Conservation (phyloP, 2,113 vertebrate species). For the Cryptotis parvus region DNA sequence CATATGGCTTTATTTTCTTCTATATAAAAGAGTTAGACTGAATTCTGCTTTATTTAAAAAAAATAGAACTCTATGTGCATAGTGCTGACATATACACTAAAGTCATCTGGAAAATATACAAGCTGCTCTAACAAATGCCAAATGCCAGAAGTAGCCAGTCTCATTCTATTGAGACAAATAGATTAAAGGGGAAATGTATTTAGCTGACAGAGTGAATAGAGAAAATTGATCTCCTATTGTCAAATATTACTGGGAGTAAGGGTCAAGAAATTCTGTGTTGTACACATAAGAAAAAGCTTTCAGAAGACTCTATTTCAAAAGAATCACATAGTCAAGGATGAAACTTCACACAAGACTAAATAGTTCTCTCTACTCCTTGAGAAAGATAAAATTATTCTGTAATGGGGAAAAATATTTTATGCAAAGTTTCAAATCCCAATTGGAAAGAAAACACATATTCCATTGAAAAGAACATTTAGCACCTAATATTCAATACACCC, state of each 20-base stretch:
- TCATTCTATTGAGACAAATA: conserved; percentile 56
- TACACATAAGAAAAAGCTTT: conserved; percentile 64
- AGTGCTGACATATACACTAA: conserved; percentile 70
- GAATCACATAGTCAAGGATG: conserved; percentile 17
- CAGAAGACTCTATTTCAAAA: conserved; percentile 31
- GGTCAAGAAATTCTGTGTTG: conserved; percentile 55
- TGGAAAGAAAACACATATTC: conserved; percentile 4
- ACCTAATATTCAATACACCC: conserved; percentile 23
- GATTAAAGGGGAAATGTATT: conserved; percentile 51
- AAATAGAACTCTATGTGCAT: conserved; percentile 12
- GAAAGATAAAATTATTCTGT: conserved; percentile 12
- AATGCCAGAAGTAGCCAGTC: conserved; percentile 61
- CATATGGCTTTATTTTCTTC: conserved; percentile 77
- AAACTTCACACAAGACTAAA: conserved; percentile 51
- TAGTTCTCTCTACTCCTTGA: conserved; percentile 63
- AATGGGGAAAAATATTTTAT: conserved; percentile 1
- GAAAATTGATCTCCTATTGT: conserved; percentile 54
- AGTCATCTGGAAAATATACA: conserved; percentile 77
- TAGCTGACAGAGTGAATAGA: conserved; percentile 60
- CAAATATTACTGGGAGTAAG: background rate
- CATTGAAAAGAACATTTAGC: conserved; percentile 46
- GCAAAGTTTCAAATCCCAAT: conserved; percentile 48
- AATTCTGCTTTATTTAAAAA: conserved; percentile 55
- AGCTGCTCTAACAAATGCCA: conserved; percentile 47
- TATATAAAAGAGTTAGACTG: conserved; percentile 66